These are phyloP conservation scores for Dasypogon diadema DNA, from an alignment of 2,888 invertebrate genomes.

Conservation along the genomic window DNA sequence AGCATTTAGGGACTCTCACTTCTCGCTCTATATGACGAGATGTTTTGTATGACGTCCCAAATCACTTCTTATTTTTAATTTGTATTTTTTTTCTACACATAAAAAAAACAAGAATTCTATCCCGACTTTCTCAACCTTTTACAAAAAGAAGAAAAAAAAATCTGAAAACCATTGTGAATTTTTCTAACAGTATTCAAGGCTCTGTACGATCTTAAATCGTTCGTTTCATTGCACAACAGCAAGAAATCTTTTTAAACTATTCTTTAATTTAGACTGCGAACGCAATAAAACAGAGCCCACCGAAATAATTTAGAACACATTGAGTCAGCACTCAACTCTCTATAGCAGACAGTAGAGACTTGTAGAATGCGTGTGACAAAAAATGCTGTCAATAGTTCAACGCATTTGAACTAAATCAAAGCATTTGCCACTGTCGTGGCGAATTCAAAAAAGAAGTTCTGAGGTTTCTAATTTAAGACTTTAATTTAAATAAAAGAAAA, in stretches of 20 bases:
- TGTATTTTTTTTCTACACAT: not conserved
- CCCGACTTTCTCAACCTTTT: not conserved
- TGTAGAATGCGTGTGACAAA: conserved; percentile 54
- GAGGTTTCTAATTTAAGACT: conserved; percentile 48
- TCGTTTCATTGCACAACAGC: no score
- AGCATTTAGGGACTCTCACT: conserved; percentile 39
- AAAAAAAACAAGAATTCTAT: not conserved
- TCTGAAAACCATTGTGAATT: no score
- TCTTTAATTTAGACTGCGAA: not conserved
- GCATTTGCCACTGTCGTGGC: conserved; percentile 48
- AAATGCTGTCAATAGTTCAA: conserved; percentile 38
- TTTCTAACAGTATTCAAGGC: conserved; percentile 36
- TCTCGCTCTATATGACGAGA: conserved; percentile 6
- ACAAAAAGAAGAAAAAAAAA: not conserved
- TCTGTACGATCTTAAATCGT: not conserved
- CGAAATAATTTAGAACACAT: not conserved
- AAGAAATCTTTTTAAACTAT: not conserved
- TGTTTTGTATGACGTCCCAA: conserved; percentile 16
- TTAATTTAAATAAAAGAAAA: conserved; percentile 39
- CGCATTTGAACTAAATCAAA: conserved; percentile 8
- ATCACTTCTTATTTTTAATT: not conserved
- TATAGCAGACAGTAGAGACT: conserved; percentile 57
- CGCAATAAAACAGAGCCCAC: not conserved
- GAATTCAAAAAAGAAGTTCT: conserved; percentile 50
- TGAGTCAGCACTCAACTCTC: conserved; percentile 55